phyloP scores from a whole-genome alignment of 2,888 invertebrate genomes.

The Pilophorus perplexus region DNA sequence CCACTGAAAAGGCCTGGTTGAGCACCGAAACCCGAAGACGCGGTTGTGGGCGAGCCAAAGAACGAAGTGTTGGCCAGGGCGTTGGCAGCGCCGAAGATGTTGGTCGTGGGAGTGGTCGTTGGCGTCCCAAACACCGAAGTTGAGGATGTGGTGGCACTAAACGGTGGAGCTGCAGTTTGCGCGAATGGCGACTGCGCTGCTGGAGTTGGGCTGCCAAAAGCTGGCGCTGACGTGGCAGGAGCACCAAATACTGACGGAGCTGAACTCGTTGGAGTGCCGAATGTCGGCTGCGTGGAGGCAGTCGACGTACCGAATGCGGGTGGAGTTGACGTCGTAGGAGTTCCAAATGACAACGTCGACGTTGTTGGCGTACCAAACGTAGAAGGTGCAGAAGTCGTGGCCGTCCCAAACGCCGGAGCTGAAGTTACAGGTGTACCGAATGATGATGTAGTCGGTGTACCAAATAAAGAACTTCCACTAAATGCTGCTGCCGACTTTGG shows the following conservation, averaged over 20 bases:
- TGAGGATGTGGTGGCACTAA: slow-evolving; percentile 28
- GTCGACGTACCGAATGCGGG: slow-evolving; percentile 9
- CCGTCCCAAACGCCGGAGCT: neutral
- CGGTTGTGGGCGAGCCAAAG: slow-evolving; percentile 44
- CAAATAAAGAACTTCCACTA: slow-evolving; percentile 34
- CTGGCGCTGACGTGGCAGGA: slow-evolving; percentile 21
- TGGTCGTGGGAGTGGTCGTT: slow-evolving; percentile 20
- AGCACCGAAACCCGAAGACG: slow-evolving; percentile 26
- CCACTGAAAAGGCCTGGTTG: slow-evolving; percentile 40
- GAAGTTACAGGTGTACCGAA: neutral
- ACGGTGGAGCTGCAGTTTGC: slow-evolving; percentile 4
- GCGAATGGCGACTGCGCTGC: slow-evolving; percentile 27
- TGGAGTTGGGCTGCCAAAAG: slow-evolving; percentile 31
- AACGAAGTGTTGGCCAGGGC: slow-evolving; percentile 42
- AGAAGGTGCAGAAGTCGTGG: slow-evolving; percentile 45
- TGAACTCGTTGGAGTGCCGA: slow-evolving; percentile 8
- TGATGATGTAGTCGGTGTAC: slow-evolving; percentile 41
- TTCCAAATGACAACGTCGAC: slow-evolving; percentile 18
- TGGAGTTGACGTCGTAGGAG: slow-evolving; percentile 13
- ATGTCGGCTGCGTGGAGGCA: slow-evolving; percentile 10
- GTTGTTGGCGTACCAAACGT: slow-evolving; percentile 48
- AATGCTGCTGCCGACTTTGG: slow-evolving; percentile 5
- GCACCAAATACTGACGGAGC: slow-evolving; percentile 34
- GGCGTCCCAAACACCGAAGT: slow-evolving; percentile 38
- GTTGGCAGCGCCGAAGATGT: slow-evolving; percentile 41